Base-by-base conservation (phyloP, 2,113 vertebrate species). In the Megaleporinus macrocephalus region DNA sequence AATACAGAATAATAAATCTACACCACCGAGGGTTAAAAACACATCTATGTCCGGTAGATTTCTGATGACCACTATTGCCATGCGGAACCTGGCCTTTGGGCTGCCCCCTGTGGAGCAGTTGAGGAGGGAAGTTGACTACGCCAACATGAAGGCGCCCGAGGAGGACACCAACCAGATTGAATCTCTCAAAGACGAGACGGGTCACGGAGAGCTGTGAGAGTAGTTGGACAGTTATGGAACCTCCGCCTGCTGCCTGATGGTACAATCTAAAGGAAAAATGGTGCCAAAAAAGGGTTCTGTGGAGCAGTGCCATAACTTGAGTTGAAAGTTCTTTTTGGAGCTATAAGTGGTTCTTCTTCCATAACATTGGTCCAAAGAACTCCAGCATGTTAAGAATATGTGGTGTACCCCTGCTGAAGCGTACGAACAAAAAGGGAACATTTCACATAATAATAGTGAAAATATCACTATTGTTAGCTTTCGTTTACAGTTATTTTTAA, bases 21-120 rank as follows among this genome's bases (percentile, higher is more conserved):
- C 4, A 1, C 14, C 14, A 16, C 49, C 18, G 14, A 53, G 51
- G 18, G 14, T 24, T 61, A 24, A 57, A 22, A 61, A 26, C 57
- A 24, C 1, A 26, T 69, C 16, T 61, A 22, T 84, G 30, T 76
- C n/a, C 5, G 66, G 13, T 9, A 98, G 97, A 66, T 94, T 97
- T 77, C 88, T 99, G 78, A 98, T 98, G 97, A 97, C 96, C 0
- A 88, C 92, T 26, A 98, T 98, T 10, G 96, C 97, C 0, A 86
- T 98, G 76, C 92, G 97, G 59, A 99, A 98, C 88, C 89, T 99
- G 84, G 88, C 78, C 0, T 78, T 97, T 24, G 97, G 97, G 5
- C 94, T 95, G 3, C 97, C 97, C 0, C 89, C 95, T 2, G 33
- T 96, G 3, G 94, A 97, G 24, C 97, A 97, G 89, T 93, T 99